phyloP scores from a whole-genome alignment of 2,113 vertebrate species.

The Brachyhypopomus gauderio region DNA sequence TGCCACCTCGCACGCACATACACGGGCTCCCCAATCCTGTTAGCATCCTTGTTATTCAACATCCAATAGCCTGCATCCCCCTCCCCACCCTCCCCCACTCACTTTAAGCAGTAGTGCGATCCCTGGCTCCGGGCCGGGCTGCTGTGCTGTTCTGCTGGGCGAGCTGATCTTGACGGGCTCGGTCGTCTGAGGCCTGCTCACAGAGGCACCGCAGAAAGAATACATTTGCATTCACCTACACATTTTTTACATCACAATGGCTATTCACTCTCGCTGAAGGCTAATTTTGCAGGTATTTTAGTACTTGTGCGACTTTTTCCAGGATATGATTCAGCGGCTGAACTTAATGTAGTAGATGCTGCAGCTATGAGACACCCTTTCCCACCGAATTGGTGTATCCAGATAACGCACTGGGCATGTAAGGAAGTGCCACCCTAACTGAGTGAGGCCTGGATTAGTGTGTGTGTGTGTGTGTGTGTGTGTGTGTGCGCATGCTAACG shows the following conservation, averaged over 20 bases:
- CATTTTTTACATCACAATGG: neutral
- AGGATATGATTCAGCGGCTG: neutral
- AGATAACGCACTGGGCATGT: neutral
- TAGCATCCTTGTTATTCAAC: too few relatives aligned
- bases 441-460: too few relatives aligned
- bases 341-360: neutral
- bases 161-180: constrained; percentile 44
- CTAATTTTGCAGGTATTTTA: neutral
- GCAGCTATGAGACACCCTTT: neutral
- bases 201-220: constrained; percentile 34
- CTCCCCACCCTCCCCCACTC: neutral
- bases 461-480: too few relatives aligned
- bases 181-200: constrained; percentile 62
- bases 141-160: constrained; percentile 58
- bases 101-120: constrained; percentile 63
- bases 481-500: too few relatives aligned
- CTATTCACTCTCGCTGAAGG: neutral
- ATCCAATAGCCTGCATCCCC: too few relatives aligned
- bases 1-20: neutral
- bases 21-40: too few relatives aligned
- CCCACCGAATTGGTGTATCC: neutral
- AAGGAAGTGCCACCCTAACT: neutral
- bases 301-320: neutral
- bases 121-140: constrained; percentile 56
- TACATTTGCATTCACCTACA: neutral